Evolutionary conservation across 2,888 invertebrate genomes (phyloP).

Genomic region (Lycaena phlaeas): DNA sequence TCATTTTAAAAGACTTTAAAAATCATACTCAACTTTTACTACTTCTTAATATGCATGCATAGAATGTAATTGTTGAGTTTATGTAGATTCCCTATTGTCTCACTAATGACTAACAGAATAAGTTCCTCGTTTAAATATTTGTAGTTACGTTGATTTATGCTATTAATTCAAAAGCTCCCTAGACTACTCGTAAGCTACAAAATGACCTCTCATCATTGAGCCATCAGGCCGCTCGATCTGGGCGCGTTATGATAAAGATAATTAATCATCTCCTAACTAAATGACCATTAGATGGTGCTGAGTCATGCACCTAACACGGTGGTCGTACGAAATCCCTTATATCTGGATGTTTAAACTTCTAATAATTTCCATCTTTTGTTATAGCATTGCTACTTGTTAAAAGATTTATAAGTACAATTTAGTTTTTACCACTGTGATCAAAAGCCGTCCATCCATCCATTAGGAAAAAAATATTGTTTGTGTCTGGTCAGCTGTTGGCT

Average conservation of each 20-base stretch:
- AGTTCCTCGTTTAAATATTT: no score
- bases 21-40: no score
- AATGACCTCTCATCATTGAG: slow-evolving; percentile 54
- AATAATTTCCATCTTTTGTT: slow-evolving; percentile 6
- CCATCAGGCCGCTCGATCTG: slow-evolving; percentile 41
- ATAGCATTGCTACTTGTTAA: neutral
- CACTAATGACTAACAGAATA: no score
- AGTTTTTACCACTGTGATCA: neutral
- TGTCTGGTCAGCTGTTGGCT: slow-evolving; percentile 22
- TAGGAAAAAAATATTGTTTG: no score
- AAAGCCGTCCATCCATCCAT: no score
- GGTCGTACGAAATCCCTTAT: slow-evolving; percentile 30
- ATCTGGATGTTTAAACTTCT: slow-evolving; percentile 11
- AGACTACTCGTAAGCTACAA: slow-evolving; percentile 15
- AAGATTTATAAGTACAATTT: neutral
- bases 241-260: slow-evolving; percentile 51
- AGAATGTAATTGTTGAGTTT: no score
- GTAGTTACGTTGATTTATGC: neutral
- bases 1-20: no score
- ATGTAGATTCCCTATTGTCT: no score
- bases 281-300: slow-evolving; percentile 64
- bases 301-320: slow-evolving; percentile 45
- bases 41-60: no score
- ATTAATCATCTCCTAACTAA: slow-evolving; percentile 57
- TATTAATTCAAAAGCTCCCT: slow-evolving; percentile 17